Base-by-base conservation (phyloP, 2,888 invertebrate species). In the Mactromeris polynyma region DNA sequence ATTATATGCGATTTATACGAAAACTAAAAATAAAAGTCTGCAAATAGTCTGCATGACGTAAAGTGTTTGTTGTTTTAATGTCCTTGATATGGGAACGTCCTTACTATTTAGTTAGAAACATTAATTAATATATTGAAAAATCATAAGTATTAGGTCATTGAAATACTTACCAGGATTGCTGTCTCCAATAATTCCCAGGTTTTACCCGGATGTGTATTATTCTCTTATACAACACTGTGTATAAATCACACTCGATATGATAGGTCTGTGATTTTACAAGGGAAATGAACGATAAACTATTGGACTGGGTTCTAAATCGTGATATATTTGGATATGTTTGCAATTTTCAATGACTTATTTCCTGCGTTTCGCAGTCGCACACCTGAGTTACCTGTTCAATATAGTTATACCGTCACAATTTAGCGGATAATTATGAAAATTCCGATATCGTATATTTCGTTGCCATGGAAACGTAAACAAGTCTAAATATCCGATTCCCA, bases 381-480 rank as follows among this genome's bases (percentile, higher is more conserved):
- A 89, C 89, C 87, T 89, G 89, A 81, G 86, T 73, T 91, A 91
- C 91, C 91, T 91, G 91, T 81, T 77, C 51, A 86, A 73, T 73
- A 73, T 17, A 14, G 46, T 46, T 51, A 54, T 86, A 87, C 87
- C 81, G 79, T 78, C 79, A 81, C 84, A 64, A 69, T 58, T 64
- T 82, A 58, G 42, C 84, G 81, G 85, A 83, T 83, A 89, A 78
- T 87, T 85, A 88, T 88, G 88, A 88, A 89, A 46, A 92, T 92
- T 92, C 92, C 90, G 92, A 92, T 92, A 90, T 88, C 92, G 92
- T 92, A 90, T 90, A 90, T 90, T 92, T 89, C 58, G 92, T 92
- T 88, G 19, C 89, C 88, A 92, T 89, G 90, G 88, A 31, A 89
- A 92, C 90, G 82, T 87, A 88, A 86, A 88, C 92, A 86, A 87